Percentiles rank a stretch among this genome's conserved stretches.
These are phyloP conservation scores for Amiota mariae DNA, from an alignment of 2,888 invertebrate species.

Conservation along the genomic window DNA sequence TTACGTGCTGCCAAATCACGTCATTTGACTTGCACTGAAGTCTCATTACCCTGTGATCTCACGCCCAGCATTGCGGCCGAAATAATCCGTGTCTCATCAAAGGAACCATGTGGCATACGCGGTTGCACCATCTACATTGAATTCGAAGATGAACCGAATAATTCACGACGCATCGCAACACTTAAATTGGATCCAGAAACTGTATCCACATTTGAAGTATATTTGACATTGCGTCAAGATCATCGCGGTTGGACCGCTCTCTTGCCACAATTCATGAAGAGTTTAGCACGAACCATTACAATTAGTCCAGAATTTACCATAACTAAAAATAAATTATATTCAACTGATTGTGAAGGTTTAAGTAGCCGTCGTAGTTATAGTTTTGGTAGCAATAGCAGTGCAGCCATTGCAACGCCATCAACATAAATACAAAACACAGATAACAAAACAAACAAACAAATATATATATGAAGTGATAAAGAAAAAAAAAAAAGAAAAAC, in stretches of 20 bases:
- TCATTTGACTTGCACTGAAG: constrained; percentile 69
- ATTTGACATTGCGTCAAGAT: constrained; percentile 68
- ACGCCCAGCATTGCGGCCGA: constrained; percentile 69
- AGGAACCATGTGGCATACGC: constrained; percentile 68
- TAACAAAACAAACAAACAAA: constrained; percentile 5
- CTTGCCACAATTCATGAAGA: constrained; percentile 70
- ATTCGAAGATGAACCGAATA: constrained; percentile 69
- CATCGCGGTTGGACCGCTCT: constrained; percentile 69
- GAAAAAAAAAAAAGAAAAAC: no score
- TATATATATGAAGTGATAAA: no score
- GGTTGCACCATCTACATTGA: constrained; percentile 70
- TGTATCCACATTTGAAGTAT: constrained; percentile 68
- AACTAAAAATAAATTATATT: constrained; percentile 68
- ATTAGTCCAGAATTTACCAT: constrained; percentile 69
- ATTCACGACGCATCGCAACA: constrained; percentile 68
- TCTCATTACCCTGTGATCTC: constrained; percentile 71
- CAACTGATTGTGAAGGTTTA: constrained; percentile 53
- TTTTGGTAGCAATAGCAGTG: constrained; percentile 54
- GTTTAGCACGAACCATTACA: constrained; percentile 67
- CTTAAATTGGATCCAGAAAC: constrained; percentile 67
- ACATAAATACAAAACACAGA: constrained; percentile 45
- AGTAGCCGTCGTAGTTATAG: constrained; percentile 57
- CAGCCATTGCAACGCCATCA: constrained; percentile 59
- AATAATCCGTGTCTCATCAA: constrained; percentile 67
- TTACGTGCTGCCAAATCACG: constrained; percentile 68